These are phyloP conservation scores for Enhydra lutris DNA, from an alignment of 2,113 vertebrate genomes.

Conservation along the genomic window DNA sequence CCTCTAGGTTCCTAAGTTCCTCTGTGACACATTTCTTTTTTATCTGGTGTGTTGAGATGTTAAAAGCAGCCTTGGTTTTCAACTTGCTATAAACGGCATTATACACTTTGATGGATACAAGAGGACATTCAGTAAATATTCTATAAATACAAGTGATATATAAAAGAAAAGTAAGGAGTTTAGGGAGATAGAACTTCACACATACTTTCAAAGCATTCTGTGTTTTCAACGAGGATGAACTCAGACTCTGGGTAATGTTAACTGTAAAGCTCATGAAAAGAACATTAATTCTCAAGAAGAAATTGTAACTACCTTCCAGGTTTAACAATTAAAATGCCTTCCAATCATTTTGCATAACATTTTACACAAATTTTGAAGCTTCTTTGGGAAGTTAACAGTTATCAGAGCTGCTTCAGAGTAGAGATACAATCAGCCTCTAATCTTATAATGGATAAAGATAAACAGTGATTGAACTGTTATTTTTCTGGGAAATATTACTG, in stretches of 20 bases:
- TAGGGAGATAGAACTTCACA: slow-evolving; percentile 3
- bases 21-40: slow-evolving; percentile 15
- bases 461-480: slow-evolving; percentile 33
- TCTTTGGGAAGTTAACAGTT: slow-evolving; percentile 36
- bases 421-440: neutral
- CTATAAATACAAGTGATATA: neutral
- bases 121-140: neutral
- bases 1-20: slow-evolving; percentile 56
- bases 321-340: slow-evolving; percentile 54
- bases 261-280: slow-evolving; percentile 52
- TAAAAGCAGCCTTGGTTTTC: neutral
- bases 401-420: slow-evolving; percentile 40
- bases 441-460: slow-evolving; percentile 21
- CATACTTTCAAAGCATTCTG: slow-evolving; percentile 31
- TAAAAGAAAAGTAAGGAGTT: slow-evolving; percentile 15
- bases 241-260: slow-evolving; percentile 44
- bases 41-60: neutral
- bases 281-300: slow-evolving; percentile 59
- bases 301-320: slow-evolving; percentile 45
- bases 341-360: slow-evolving; percentile 60
- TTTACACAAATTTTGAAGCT: slow-evolving; percentile 45
- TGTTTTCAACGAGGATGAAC: slow-evolving; percentile 30
- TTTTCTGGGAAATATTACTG: slow-evolving; percentile 39
- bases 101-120: neutral
- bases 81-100: neutral